Conservation (phyloP, 2,113 vertebrate genomes). For the Rhabdomys dilectus region DNA sequence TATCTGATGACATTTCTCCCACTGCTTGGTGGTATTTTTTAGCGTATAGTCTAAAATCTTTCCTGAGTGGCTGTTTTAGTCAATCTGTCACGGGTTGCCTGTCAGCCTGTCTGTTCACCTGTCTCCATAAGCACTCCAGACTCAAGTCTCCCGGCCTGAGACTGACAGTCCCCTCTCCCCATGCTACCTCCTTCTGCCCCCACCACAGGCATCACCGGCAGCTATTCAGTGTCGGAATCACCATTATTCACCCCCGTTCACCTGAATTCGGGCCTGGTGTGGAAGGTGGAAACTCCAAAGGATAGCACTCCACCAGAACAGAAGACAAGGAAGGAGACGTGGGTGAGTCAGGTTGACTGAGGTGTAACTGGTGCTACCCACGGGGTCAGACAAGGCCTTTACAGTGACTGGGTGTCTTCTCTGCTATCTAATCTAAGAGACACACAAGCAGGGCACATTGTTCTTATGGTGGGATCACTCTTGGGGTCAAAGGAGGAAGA, state of each 20-base stretch:
- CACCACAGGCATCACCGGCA: slow-evolving; percentile 56
- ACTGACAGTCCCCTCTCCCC: rapidly evolving
- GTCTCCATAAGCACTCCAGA: background rate
- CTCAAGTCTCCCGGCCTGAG: background rate
- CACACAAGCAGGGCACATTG: too few relatives aligned
- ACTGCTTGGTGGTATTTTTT: rapidly evolving
- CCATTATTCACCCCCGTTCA: slow-evolving; percentile 2
- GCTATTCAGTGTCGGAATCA: background rate
- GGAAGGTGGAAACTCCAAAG: rapidly evolving
- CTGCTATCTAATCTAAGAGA: background rate
- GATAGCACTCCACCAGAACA: rapidly evolving
- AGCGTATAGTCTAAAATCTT: background rate
- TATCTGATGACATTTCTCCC: too few relatives aligned
- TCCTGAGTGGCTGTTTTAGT: background rate
- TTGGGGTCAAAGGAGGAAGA: background rate
- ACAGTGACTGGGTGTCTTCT: background rate
- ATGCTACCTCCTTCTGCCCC: rapidly evolving
- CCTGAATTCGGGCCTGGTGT: slow-evolving; percentile 15
- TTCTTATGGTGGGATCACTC: background rate
- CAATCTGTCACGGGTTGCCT: background rate
- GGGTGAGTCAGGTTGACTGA: slow-evolving; percentile 57
- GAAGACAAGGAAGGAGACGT: slow-evolving; percentile 9
- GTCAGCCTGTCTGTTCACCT: background rate
- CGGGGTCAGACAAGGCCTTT: background rate
- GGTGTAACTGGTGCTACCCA: background rate